Evolutionary conservation across 2,888 invertebrate genomes (phyloP).

Genomic region (Drosophila paranaensis): DNA sequence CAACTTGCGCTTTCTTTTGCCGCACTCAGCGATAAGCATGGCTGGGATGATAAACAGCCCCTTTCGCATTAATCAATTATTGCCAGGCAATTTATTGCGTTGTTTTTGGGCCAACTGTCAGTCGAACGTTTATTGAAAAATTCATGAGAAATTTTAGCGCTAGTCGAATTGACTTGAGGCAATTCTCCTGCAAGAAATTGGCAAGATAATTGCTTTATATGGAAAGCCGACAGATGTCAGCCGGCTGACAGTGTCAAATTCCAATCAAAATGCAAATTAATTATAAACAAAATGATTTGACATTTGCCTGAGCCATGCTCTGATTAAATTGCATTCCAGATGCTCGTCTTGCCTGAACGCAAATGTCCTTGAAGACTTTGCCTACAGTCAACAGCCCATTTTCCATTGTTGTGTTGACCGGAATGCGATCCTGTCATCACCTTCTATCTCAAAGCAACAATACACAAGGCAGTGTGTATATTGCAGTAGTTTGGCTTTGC

Average conservation of each 20-base stretch:
- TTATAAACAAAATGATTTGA: conserved; percentile 74
- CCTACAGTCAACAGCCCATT: conserved; percentile 13
- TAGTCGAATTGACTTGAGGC: conserved; percentile 43
- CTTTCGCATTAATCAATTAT: conserved; percentile 74
- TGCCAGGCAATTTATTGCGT: conserved; percentile 69
- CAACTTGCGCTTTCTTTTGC: conserved; percentile 21
- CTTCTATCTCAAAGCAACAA: not conserved
- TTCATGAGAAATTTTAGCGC: conserved; percentile 44
- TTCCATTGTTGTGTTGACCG: not conserved
- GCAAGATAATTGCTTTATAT: conserved; percentile 59
- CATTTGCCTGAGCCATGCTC: conserved; percentile 49
- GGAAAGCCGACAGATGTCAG: conserved; percentile 57
- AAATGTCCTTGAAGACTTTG: conserved; percentile 21
- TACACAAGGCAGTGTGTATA: not conserved
- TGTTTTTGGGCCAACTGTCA: conserved; percentile 41
- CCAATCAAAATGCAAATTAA: conserved; percentile 79
- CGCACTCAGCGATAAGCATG: conserved; percentile 53
- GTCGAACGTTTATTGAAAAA: conserved; percentile 58
- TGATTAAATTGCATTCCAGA: conserved; percentile 66
- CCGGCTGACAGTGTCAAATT: conserved; percentile 63
- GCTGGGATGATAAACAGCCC: not conserved
- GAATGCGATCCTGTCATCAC: not conserved
- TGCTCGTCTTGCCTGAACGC: conserved; percentile 20
- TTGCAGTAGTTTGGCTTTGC: no score
- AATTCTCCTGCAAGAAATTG: conserved; percentile 35